Evolutionary conservation across 1,140 invertebrate genomes (phyloP).

Genomic region (Ips nitidus): DNA sequence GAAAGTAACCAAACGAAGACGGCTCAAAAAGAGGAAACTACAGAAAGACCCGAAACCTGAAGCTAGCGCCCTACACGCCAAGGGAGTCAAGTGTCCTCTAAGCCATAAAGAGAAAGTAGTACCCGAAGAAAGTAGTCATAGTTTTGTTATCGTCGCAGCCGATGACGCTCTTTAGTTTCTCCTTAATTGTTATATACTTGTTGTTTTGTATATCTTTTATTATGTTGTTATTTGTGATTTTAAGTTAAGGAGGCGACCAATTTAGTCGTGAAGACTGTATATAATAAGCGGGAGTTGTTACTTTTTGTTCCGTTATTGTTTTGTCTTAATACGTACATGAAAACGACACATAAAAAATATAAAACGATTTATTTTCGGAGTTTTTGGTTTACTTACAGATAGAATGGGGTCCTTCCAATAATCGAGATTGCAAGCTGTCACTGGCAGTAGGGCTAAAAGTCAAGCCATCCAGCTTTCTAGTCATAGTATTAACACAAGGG

Average conservation of each 20-base stretch:
- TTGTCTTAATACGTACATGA: no score
- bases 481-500: constrained; percentile 36
- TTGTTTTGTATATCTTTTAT: constrained; percentile 17
- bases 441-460: no score
- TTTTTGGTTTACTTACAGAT: no score
- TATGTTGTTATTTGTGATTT: constrained; percentile 5
- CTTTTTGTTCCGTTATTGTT: no score
- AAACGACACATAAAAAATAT: no score
- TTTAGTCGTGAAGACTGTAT: no score
- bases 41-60: constrained; percentile 8
- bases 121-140: constrained; percentile 29
- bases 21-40: constrained; percentile 21
- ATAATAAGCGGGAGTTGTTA: no score
- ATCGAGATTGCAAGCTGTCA: no score
- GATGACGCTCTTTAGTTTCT: constrained; percentile 5
- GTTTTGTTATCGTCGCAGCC: constrained; percentile 28
- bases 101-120: constrained; percentile 5
- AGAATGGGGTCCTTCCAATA: no score
- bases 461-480: constrained; percentile 5
- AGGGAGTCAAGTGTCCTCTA: neutral
- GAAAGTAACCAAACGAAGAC: constrained; percentile 10
- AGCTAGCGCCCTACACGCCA: constrained; percentile 5
- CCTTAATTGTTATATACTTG: constrained; percentile 8
- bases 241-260: neutral
- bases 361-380: no score